These are phyloP conservation scores for Sceloporus tristichus DNA, from an alignment of 2,113 vertebrate genomes.

Conservation along the genomic window DNA sequence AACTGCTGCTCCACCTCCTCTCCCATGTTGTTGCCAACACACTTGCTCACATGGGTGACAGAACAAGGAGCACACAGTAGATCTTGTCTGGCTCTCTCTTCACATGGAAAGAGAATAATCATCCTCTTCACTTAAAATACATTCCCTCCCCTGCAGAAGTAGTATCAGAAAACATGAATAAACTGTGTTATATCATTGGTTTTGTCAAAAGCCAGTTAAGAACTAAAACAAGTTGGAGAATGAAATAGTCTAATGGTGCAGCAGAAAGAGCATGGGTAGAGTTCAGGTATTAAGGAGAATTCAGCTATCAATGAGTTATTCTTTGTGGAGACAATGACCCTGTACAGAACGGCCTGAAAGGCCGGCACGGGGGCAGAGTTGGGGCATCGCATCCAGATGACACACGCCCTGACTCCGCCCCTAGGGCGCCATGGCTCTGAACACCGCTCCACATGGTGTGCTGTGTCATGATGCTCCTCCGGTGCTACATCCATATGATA, in stretches of 20 bases:
- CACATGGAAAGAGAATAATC: conserved; percentile 32
- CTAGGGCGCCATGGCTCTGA: no score
- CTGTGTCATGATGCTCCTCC: no score
- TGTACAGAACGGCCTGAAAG: no score
- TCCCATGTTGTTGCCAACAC: conserved; percentile 14
- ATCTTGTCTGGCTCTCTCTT: conserved; percentile 42
- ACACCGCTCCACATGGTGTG: no score
- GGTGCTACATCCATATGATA: no score
- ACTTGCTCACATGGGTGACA: conserved; percentile 20
- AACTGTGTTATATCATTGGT: conserved; percentile 34
- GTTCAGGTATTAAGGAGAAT: conserved; percentile 24
- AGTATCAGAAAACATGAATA: conserved; percentile 59
- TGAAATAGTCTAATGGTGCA: conserved; percentile 22
- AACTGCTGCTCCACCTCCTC: conserved; percentile 1
- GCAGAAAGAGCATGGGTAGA: conserved; percentile 20
- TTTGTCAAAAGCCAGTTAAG: conserved; percentile 42
- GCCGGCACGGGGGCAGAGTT: no score
- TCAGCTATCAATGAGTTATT: conserved; percentile 21
- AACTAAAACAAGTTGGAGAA: background rate
- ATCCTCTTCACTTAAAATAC: conserved; percentile 38
- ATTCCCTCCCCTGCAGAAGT: conserved; percentile 46
- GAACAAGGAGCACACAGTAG: conserved; percentile 44
- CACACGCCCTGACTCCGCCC: no score
- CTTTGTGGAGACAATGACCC: background rate
- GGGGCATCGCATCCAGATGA: no score